These are phyloP conservation scores for Staurois parvus DNA, from an alignment of 2,797 vertebrate genomes.

Conservation along the genomic window DNA sequence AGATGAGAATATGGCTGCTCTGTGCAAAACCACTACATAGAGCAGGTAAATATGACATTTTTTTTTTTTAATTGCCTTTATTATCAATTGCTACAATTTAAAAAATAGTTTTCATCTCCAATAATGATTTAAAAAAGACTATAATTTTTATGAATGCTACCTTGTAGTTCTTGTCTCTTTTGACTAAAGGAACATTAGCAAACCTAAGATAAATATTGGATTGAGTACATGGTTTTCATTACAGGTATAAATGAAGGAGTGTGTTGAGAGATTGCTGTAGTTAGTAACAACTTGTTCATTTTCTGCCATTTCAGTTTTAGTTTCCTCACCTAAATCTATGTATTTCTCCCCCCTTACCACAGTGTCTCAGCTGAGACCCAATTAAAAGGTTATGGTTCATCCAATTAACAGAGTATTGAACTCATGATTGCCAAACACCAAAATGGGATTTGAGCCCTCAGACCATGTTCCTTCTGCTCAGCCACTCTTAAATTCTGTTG, in stretches of 20 bases:
- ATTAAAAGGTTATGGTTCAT: slow-evolving; percentile 62
- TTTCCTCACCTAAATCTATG: slow-evolving; percentile 45
- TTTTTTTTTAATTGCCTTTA: too few relatives aligned
- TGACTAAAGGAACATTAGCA: too few relatives aligned
- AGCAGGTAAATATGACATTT: too few relatives aligned
- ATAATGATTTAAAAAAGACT: too few relatives aligned
- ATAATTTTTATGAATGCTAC: too few relatives aligned
- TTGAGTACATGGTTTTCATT: not conserved
- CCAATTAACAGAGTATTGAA: slow-evolving; percentile 61
- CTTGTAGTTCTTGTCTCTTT: too few relatives aligned
- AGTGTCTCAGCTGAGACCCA: slow-evolving; percentile 57
- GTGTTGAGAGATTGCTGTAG: slow-evolving; percentile 12
- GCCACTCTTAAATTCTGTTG: slow-evolving; percentile 55
- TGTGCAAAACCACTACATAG: too few relatives aligned
- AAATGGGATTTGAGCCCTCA: slow-evolving; percentile 57
- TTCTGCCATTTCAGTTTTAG: slow-evolving; percentile 43
- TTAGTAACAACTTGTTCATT: slow-evolving; percentile 32
- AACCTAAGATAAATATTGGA: not conserved
- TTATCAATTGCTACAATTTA: too few relatives aligned
- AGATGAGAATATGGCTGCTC: too few relatives aligned
- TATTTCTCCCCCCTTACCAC: slow-evolving; percentile 7
- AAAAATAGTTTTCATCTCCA: too few relatives aligned
- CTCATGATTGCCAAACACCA: slow-evolving; percentile 59
- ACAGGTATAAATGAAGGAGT: not conserved
- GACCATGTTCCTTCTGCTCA: slow-evolving; percentile 53